Evolutionary conservation across 1,140 invertebrate species (phyloP).

Genomic region (Leptopilina clavipes): DNA sequence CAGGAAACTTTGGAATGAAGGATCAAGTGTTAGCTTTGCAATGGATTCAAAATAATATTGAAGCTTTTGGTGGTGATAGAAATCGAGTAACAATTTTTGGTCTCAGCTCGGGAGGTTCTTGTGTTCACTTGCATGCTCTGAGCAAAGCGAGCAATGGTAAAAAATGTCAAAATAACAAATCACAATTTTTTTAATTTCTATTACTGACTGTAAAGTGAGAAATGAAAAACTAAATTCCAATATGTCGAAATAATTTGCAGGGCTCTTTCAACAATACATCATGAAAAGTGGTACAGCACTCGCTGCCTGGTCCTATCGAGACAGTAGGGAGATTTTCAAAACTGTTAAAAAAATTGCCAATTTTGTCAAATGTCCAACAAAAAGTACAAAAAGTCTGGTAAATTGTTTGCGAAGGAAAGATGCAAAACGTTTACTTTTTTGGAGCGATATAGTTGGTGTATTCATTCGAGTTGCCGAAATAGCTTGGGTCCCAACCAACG

Average conservation of each 20-base stretch:
- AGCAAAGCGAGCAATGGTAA: not conserved
- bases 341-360: not conserved
- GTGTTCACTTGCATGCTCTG: not conserved
- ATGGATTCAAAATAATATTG: slow-evolving; percentile 67
- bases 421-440: not conserved
- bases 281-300: not conserved
- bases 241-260: not conserved
- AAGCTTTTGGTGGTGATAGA: slow-evolving; percentile 71
- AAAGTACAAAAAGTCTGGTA: not conserved
- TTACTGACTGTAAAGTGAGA: too few species aligned
- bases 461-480: not conserved
- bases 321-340: not conserved
- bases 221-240: too few species aligned
- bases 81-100: slow-evolving; percentile 65
- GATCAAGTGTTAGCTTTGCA: slow-evolving; percentile 72
- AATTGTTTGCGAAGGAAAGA: not conserved
- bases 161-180: too few species aligned
- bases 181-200: not conserved
- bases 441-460: not conserved
- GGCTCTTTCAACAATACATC: not conserved
- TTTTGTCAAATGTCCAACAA: not conserved
- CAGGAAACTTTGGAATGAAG: slow-evolving; percentile 74
- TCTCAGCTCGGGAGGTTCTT: slow-evolving; percentile 57
- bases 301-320: not conserved
- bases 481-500: not conserved